Evolutionary conservation across 1,140 invertebrate species (phyloP).

Genomic region (Babylonia areolata): DNA sequence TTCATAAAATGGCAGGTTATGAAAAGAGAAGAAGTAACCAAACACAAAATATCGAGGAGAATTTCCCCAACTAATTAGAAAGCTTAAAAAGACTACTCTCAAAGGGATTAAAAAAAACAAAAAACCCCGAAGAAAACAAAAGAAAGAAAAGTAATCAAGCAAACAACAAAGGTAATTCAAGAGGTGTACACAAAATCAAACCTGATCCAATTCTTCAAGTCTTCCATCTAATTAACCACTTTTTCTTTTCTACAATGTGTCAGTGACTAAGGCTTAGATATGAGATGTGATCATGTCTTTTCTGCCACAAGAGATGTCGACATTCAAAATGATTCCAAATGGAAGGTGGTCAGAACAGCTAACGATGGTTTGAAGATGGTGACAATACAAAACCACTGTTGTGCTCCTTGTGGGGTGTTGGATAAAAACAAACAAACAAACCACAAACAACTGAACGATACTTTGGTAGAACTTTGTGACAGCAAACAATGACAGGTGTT

Average conservation of each 20-base stretch:
- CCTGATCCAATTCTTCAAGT: no score
- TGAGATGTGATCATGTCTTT: no score
- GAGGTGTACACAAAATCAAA: no score
- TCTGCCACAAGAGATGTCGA: no score
- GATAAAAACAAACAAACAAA: background rate
- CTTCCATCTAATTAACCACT: no score
- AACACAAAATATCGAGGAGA: background rate
- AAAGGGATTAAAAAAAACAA: no score
- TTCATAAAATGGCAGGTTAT: background rate
- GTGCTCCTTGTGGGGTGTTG: background rate
- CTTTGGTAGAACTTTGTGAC: background rate
- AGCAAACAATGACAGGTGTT: slow-evolving; percentile 1
- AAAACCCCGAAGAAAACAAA: no score
- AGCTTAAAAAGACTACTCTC: background rate
- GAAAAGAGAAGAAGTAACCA: background rate
- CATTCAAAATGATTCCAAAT: background rate
- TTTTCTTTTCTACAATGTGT: no score
- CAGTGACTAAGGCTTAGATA: no score
- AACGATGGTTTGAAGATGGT: background rate
- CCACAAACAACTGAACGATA: background rate
- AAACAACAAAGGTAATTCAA: no score
- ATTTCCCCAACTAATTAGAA: background rate
- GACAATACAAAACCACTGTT: background rate
- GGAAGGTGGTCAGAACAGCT: background rate
- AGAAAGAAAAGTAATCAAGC: no score